Evolutionary conservation across 2,888 invertebrate genomes (phyloP).

Genomic region (Notodonta dromedarius): DNA sequence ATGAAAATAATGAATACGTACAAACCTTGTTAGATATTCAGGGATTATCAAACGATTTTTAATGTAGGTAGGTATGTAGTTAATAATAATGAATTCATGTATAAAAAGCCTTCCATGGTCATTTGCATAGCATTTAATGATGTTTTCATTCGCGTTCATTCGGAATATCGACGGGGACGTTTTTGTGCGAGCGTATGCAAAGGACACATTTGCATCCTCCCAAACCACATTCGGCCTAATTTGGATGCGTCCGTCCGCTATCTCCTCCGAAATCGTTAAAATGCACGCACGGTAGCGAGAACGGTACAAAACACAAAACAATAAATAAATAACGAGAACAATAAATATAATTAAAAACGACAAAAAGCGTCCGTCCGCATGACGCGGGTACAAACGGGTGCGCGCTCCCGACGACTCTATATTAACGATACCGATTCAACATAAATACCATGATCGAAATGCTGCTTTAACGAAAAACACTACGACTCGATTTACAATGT

Average conservation of each 20-base stretch:
- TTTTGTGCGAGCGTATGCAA: conserved; percentile 70
- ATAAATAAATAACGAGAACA: conserved; percentile 82
- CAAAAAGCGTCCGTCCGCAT: conserved; percentile 79
- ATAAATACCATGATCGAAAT: conserved; percentile 42
- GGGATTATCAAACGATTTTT: too few species aligned
- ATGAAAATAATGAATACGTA: too few species aligned
- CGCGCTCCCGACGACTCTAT: conserved; percentile 75
- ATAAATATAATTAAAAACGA: conserved; percentile 83
- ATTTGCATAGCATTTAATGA: conserved; percentile 73
- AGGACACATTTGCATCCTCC: conserved; percentile 72
- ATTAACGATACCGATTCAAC: conserved; percentile 59
- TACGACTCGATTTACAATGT: conserved; percentile 51
- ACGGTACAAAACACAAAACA: conserved; percentile 72
- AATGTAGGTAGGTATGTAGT: too few species aligned
- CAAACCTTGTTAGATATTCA: too few species aligned
- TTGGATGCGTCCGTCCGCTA: conserved; percentile 75
- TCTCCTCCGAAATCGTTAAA: conserved; percentile 74
- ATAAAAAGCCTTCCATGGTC: conserved; percentile 44
- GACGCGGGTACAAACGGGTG: conserved; percentile 75
- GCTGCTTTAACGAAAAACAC: conserved; percentile 40
- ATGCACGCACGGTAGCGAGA: conserved; percentile 78
- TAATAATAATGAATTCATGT: conserved; percentile 8
- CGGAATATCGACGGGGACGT: conserved; percentile 55
- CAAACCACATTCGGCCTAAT: conserved; percentile 70
- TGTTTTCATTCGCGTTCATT: conserved; percentile 66